Evolutionary conservation across 2,797 vertebrate species (phyloP).

Genomic region (Neoniphon sammara): DNA sequence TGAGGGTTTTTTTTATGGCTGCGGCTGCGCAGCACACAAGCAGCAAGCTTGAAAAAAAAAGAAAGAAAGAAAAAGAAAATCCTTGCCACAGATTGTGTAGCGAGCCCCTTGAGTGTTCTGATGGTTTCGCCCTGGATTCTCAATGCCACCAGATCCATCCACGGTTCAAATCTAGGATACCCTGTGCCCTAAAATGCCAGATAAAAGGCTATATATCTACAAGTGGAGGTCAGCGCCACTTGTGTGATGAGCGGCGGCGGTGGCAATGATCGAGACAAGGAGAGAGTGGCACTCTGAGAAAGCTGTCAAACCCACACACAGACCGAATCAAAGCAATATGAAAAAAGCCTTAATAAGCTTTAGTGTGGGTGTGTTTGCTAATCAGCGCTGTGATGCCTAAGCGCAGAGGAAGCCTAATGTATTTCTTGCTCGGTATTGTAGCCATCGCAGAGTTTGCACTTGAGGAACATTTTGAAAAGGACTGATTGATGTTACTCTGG

Average conservation of each 20-base stretch:
- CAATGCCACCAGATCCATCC: slow-evolving; percentile 8
- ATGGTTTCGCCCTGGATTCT: not conserved
- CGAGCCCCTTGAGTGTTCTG: not conserved
- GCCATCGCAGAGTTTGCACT: slow-evolving; percentile 2
- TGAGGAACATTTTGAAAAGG: slow-evolving; percentile 4
- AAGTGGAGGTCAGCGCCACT: slow-evolving; percentile 23
- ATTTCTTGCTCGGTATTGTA: slow-evolving; percentile 17
- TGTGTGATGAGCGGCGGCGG: slow-evolving; percentile 22
- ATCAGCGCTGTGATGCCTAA: slow-evolving; percentile 42
- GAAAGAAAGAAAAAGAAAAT: not conserved
- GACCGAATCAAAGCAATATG: slow-evolving; percentile 56
- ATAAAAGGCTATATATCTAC: slow-evolving; percentile 34
- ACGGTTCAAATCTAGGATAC: slow-evolving; percentile 9
- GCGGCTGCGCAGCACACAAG: not conserved
- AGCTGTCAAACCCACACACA: slow-evolving; percentile 60
- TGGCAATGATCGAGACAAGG: slow-evolving; percentile 8
- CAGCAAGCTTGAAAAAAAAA: not conserved
- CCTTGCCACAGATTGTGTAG: not conserved
- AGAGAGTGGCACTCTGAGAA: slow-evolving; percentile 26
- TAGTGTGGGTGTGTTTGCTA: slow-evolving; percentile 56
- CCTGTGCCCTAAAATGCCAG: slow-evolving; percentile 14
- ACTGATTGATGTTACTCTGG: not conserved
- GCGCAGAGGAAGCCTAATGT: slow-evolving; percentile 22
- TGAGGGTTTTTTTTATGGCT: not conserved
- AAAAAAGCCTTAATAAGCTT: slow-evolving; percentile 42